Percentiles rank a stretch among this genome's conserved stretches.
These are phyloP conservation scores for Drosophila rubida DNA, from an alignment of 2,888 invertebrate species.

Conservation along the genomic window DNA sequence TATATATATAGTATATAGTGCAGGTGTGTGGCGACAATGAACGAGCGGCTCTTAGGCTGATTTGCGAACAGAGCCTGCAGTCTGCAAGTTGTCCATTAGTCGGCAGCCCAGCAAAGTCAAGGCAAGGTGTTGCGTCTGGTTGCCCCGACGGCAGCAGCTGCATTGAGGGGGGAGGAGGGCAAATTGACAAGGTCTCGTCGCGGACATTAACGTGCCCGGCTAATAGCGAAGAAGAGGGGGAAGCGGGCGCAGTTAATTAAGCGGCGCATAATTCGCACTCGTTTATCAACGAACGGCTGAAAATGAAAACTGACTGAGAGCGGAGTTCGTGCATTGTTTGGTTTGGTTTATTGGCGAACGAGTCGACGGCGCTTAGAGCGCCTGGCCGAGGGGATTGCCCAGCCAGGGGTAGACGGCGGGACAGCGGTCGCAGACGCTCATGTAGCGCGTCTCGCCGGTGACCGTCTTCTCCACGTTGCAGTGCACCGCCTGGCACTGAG, in stretches of 20 bases:
- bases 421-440: conserved; percentile 86
- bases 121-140: conserved; percentile 15
- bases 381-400: conserved; percentile 86
- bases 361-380: too few species aligned
- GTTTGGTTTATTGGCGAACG: conserved; percentile 48
- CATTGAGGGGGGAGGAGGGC: too few species aligned
- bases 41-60: too few species aligned
- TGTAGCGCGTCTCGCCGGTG: conserved; percentile 84
- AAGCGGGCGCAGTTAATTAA: conserved; percentile 77
- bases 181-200: too few species aligned
- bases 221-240: not conserved
- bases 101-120: conserved; percentile 28
- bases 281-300: conserved; percentile 81
- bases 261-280: conserved; percentile 83
- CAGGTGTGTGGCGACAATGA: not conserved
- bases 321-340: conserved; percentile 47
- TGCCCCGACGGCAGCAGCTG: conserved; percentile 65
- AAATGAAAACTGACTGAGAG: conserved; percentile 63
- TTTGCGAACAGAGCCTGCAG: too few species aligned
- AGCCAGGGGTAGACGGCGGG: conserved; percentile 87
- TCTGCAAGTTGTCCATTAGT: conserved; percentile 69
- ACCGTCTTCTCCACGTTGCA: conserved; percentile 78
- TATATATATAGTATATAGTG: too few species aligned
- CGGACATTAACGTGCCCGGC: conserved; percentile 8
- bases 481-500: conserved; percentile 70